A percentile compares a stretch with the other conserved stretches of the same genome.
phyloP scores from a whole-genome alignment of 2,797 vertebrate genomes.

The Loris lydekkerianus region DNA sequence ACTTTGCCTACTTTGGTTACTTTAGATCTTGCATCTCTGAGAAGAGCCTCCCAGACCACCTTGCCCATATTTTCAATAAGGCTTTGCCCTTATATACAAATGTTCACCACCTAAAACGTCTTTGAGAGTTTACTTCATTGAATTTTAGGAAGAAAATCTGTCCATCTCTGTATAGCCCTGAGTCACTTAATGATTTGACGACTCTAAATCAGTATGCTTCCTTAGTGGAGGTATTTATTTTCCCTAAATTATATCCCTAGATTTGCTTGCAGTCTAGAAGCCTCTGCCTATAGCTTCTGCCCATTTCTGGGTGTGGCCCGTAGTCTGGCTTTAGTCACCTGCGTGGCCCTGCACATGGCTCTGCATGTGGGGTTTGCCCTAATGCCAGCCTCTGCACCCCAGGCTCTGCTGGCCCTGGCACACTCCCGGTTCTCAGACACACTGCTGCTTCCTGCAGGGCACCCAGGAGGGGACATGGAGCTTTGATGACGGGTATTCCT shows the following conservation, averaged over 20 bases:
- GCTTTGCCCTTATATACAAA: too few relatives aligned
- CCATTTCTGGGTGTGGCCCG: not conserved
- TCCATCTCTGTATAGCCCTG: not conserved
- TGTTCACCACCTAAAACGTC: not conserved
- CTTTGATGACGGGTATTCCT: too few relatives aligned
- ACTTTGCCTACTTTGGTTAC: too few relatives aligned
- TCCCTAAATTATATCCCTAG: too few relatives aligned
- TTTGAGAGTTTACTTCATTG: too few relatives aligned
- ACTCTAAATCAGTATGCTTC: too few relatives aligned
- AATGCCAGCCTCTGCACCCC: not conserved
- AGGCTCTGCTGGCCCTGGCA: accelerated
- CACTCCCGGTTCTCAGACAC: not conserved
- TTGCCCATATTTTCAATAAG: not conserved
- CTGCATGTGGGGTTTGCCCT: not conserved
- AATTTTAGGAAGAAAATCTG: not conserved
- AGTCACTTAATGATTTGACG: not conserved
- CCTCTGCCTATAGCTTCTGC: too few relatives aligned
- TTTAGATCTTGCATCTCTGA: too few relatives aligned
- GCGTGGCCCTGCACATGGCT: accelerated
- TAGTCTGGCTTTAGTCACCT: not conserved
- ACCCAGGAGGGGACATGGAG: accelerated
- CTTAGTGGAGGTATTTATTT: too few relatives aligned
- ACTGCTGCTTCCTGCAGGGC: not conserved
- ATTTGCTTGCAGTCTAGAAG: too few relatives aligned
- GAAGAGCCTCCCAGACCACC: not conserved